phyloP scores from a whole-genome alignment of 2,888 invertebrate genomes.

The Osmoderma eremita region DNA sequence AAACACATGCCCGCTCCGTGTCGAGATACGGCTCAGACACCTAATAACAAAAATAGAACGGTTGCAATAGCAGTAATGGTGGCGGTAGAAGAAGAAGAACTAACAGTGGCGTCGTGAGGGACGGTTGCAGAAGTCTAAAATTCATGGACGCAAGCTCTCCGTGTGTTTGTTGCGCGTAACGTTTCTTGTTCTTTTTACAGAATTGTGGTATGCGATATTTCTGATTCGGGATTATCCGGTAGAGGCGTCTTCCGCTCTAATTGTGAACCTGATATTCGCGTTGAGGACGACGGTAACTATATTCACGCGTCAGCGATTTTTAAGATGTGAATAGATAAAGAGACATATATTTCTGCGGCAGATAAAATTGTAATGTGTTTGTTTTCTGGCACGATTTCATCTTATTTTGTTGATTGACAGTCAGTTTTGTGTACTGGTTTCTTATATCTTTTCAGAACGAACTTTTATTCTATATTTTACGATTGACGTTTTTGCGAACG shows the following conservation, averaged over 20 bases:
- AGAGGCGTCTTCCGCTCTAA: slow-evolving; percentile 25
- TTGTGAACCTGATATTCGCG: slow-evolving; percentile 22
- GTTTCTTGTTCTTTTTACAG: slow-evolving; percentile 32
- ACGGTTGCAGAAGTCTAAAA: slow-evolving; percentile 17
- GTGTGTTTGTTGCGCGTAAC: neutral
- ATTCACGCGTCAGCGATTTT: slow-evolving; percentile 19
- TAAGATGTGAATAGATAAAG: slow-evolving; percentile 2
- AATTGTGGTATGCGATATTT: slow-evolving; percentile 23
- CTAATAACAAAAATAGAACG: slow-evolving; percentile 60
- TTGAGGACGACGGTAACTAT: slow-evolving; percentile 14
- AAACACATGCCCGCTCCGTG: slow-evolving; percentile 72
- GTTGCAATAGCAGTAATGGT: slow-evolving; percentile 31
- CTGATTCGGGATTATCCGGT: slow-evolving; percentile 31
- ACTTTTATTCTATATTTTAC: slow-evolving; percentile 16
- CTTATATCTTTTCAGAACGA: slow-evolving; percentile 3
- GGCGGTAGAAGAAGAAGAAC: slow-evolving; percentile 22
- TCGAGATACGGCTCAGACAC: slow-evolving; percentile 77
- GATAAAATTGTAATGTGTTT: neutral
- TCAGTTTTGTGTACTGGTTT: slow-evolving; percentile 12
- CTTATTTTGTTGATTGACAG: slow-evolving; percentile 20
- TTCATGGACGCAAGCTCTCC: slow-evolving; percentile 12
- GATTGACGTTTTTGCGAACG: slow-evolving; percentile 4
- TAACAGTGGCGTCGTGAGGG: slow-evolving; percentile 8
- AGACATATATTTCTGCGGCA: neutral
- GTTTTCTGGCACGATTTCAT: slow-evolving; percentile 6